Conservation (phyloP, 2,888 invertebrate species). For the Pasiphila rectangulata region DNA sequence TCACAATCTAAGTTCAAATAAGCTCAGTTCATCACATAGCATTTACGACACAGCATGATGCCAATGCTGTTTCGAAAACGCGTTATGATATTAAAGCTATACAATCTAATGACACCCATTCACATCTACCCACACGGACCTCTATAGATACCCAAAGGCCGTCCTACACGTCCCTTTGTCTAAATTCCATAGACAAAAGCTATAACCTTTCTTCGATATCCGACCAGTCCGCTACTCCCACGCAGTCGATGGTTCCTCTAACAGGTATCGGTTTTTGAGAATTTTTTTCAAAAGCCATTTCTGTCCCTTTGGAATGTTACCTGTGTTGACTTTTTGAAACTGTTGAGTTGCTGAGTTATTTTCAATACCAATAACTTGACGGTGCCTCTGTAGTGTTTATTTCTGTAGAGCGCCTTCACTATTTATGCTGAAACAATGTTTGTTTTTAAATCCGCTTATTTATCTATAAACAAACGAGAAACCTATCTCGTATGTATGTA, state of each 20-base stretch:
- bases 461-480: too few relatives aligned
- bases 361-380: constrained; percentile 6
- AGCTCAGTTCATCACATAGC: too few relatives aligned
- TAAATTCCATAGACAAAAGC: constrained; percentile 35
- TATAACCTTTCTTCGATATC: constrained; percentile 34
- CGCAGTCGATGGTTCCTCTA: constrained; percentile 22
- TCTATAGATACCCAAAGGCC: constrained; percentile 31
- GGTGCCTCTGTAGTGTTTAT: not conserved
- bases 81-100: constrained; percentile 32
- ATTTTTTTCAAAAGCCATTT: constrained; percentile 13
- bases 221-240: constrained; percentile 32
- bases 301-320: constrained; percentile 21
- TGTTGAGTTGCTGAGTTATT: too few relatives aligned
- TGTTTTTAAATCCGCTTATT: too few relatives aligned
- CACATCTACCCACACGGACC: constrained; percentile 28
- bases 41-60: too few relatives aligned
- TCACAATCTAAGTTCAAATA: constrained; percentile 9
- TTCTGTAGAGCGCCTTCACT: too few relatives aligned
- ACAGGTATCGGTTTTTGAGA: constrained; percentile 20
- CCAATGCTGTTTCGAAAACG: constrained; percentile 22
- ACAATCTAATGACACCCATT: constrained; percentile 32
- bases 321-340: constrained; percentile 24
- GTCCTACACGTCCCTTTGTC: constrained; percentile 36
- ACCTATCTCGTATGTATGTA: too few relatives aligned
- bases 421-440: too few relatives aligned